phyloP scores from a whole-genome alignment of 92 coral and sea anemone genomes.

The Montipora capitata region DNA sequence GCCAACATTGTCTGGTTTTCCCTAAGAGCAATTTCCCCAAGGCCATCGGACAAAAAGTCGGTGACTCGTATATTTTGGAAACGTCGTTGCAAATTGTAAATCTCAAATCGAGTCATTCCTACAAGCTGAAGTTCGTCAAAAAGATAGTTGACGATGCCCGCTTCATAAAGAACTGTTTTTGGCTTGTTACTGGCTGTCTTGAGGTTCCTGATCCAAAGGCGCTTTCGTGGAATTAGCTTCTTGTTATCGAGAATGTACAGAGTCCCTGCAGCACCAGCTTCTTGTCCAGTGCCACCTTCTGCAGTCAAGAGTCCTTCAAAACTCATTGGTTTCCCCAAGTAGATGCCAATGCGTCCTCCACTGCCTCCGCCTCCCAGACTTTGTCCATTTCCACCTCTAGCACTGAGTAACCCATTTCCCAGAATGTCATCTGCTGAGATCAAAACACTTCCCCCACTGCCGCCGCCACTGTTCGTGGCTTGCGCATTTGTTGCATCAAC shows the following conservation, averaged over 20 bases:
- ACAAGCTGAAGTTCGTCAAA: slow-evolving; percentile 86
- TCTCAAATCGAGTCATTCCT: slow-evolving; percentile 91
- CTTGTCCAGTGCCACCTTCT: slow-evolving; percentile 81
- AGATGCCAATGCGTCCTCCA: slow-evolving; percentile 93
- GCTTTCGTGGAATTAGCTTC: slow-evolving; percentile 71
- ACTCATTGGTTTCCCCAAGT: slow-evolving; percentile 70
- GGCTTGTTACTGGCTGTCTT: slow-evolving; percentile 63
- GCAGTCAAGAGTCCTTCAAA: slow-evolving; percentile 89
- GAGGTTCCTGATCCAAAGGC: slow-evolving; percentile 76
- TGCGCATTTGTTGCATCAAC: slow-evolving; percentile 79
- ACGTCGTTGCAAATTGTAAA: slow-evolving; percentile 47
- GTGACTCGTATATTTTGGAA: slow-evolving; percentile 78
- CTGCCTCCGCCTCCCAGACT: slow-evolving; percentile 98
- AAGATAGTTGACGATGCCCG: slow-evolving; percentile 38
- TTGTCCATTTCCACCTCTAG: slow-evolving; percentile 88
- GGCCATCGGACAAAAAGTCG: slow-evolving; percentile 85
- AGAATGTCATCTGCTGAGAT: slow-evolving; percentile 75
- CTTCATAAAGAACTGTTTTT: slow-evolving; percentile 82
- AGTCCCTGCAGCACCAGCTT: slow-evolving; percentile 95
- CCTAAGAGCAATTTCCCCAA: slow-evolving; percentile 91
- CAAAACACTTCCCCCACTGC: slow-evolving; percentile 96
- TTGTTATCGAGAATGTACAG: slow-evolving; percentile 93
- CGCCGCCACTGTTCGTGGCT: slow-evolving; percentile 87
- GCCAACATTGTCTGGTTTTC: slow-evolving; percentile 91
- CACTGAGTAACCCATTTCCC: slow-evolving; percentile 86